These are phyloP conservation scores for Callyntrura guangdongensis DNA, from an alignment of 2,888 invertebrate species.

Conservation along the genomic window DNA sequence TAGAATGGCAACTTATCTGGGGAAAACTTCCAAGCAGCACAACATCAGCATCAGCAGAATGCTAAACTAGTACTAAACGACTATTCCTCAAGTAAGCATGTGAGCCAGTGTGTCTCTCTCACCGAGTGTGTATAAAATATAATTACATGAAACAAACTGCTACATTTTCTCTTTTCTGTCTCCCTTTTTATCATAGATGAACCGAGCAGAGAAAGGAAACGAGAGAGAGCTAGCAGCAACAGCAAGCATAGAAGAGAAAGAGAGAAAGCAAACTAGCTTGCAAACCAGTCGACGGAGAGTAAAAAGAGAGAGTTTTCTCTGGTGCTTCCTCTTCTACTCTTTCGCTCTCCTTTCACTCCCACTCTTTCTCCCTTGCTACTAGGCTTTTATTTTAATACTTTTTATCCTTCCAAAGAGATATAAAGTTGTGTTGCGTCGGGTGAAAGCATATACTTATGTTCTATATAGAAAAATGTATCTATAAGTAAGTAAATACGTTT, in stretches of 20 bases:
- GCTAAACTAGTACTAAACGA: constrained; percentile 52
- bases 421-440: background rate
- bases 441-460: background rate
- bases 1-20: constrained; percentile 28
- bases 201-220: constrained; percentile 28
- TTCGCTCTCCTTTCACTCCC: background rate
- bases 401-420: constrained; percentile 49
- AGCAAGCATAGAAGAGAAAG: constrained; percentile 39
- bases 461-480: constrained; percentile 46
- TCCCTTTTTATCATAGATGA: constrained; percentile 67
- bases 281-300: constrained; percentile 32
- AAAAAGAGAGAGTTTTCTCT: constrained; percentile 61
- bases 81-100: constrained; percentile 43
- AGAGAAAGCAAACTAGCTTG: constrained; percentile 26
- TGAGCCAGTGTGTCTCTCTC: constrained; percentile 23
- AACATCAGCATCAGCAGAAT: constrained; percentile 43
- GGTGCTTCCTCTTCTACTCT: constrained; percentile 15
- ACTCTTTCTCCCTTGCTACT: constrained; percentile 1
- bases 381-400: constrained; percentile 52
- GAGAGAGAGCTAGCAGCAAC: constrained; percentile 48
- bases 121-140: constrained; percentile 62
- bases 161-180: constrained; percentile 48
- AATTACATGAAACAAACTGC: constrained; percentile 71
- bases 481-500: constrained; percentile 45
- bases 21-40: constrained; percentile 35